phyloP scores from a whole-genome alignment of 2,113 vertebrate species.

The Gambusia affinis region DNA sequence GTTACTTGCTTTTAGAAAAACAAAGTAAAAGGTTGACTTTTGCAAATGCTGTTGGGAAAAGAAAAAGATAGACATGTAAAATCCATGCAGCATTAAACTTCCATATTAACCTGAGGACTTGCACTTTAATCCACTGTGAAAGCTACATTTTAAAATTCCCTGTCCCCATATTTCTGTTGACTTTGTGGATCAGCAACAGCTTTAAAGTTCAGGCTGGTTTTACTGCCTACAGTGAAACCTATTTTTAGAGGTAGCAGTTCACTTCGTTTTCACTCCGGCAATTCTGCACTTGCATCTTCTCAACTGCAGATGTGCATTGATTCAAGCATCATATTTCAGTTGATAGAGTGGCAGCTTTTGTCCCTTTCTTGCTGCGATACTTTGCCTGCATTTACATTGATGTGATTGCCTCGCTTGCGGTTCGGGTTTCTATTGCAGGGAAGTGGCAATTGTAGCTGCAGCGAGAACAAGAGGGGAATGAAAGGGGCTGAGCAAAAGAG shows the following conservation, averaged over 20 bases:
- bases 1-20: background rate
- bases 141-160: background rate
- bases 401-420: constrained; percentile 37
- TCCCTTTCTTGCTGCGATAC: constrained; percentile 9
- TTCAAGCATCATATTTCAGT: background rate
- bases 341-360: constrained; percentile 4
- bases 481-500: constrained; percentile 22
- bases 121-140: background rate
- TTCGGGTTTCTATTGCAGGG: constrained; percentile 49
- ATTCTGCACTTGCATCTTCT: background rate
- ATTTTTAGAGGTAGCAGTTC: constrained; percentile 1
- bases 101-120: background rate
- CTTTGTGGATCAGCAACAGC: background rate
- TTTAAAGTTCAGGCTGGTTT: background rate
- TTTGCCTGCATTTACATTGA: constrained; percentile 51
- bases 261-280: background rate
- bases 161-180: background rate
- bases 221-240: background rate
- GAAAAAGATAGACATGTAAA: background rate
- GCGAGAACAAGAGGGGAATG: constrained; percentile 26
- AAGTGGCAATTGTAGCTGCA: constrained; percentile 53
- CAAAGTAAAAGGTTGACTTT: no score
- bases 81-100: background rate
- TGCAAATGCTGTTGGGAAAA: no score
- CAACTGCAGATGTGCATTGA: constrained; percentile 3